phyloP scores from a whole-genome alignment of 2,113 vertebrate species.

The Hypocryptadius cinnamomeus region DNA sequence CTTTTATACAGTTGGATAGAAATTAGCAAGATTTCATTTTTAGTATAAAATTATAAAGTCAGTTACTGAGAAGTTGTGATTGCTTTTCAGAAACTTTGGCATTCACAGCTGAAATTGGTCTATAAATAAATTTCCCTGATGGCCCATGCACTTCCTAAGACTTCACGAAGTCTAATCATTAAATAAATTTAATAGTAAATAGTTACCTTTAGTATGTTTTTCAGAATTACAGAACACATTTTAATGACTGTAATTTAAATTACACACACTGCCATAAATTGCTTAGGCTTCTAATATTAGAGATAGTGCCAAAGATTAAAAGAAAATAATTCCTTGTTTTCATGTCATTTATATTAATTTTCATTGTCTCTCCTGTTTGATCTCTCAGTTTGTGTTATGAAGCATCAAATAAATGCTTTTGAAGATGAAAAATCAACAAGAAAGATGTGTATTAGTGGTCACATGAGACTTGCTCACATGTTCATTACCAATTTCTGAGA shows the following conservation, averaged over 20 bases:
- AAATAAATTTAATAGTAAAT: not conserved
- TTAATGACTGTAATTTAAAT: not conserved
- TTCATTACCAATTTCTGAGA: not conserved
- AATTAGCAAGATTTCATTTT: not conserved
- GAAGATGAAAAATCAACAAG: slow-evolving; percentile 21
- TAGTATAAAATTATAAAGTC: not conserved
- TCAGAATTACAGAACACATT: not conserved
- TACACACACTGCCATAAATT: not conserved
- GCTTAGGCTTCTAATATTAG: not conserved
- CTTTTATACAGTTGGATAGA: not conserved
- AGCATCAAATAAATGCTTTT: slow-evolving; percentile 20
- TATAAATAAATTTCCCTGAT: not conserved
- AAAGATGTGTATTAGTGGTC: not conserved
- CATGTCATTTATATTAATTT: slow-evolving; percentile 34
- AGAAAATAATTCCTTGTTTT: not conserved
- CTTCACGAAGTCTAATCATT: not conserved
- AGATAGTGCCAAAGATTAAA: slow-evolving; percentile 12
- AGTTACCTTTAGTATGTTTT: not conserved
- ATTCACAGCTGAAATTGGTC: not conserved
- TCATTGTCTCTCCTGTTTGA: slow-evolving; percentile 36
- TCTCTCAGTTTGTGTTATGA: slow-evolving; percentile 48
- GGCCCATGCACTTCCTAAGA: not conserved
- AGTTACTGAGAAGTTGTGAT: not conserved
- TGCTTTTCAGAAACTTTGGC: not conserved
- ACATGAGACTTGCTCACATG: not conserved